These are phyloP conservation scores for Dryococelus australis DNA, from an alignment of 2,888 invertebrate species.

Conservation along the genomic window DNA sequence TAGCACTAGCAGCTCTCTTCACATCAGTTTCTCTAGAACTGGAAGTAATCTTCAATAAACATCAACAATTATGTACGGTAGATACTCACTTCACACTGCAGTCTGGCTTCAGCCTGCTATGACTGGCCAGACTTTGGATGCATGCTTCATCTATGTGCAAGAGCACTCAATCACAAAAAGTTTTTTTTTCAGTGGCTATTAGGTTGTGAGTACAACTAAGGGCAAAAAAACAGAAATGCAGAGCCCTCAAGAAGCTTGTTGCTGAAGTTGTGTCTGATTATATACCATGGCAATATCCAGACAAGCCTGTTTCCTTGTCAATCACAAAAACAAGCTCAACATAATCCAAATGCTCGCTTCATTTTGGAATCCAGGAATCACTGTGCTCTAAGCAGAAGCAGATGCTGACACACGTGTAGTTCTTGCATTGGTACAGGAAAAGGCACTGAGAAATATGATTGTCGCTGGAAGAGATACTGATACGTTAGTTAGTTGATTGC, in stretches of 20 bases:
- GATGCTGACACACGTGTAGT: too few species aligned
- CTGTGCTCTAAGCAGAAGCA: too few species aligned
- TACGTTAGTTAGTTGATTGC: neutral
- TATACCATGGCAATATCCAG: neutral
- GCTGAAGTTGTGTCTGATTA: neutral
- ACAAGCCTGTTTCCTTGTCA: neutral
- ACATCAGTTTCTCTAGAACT: neutral
- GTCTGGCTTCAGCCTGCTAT: neutral
- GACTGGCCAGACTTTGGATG: neutral
- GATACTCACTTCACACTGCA: neutral
- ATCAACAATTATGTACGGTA: neutral
- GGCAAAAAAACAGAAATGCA: neutral
- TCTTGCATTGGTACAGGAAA: too few species aligned
- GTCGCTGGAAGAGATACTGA: neutral
- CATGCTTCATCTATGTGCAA: neutral
- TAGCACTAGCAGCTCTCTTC: neutral
- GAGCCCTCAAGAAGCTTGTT: neutral
- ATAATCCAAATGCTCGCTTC: neutral
- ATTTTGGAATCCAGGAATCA: too few species aligned
- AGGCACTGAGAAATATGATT: too few species aligned
- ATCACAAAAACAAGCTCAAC: neutral
- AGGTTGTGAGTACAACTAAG: neutral
- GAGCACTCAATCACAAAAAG: neutral
- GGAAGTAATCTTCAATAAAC: neutral
- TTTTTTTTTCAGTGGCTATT: neutral